Conservation (phyloP, 2,888 invertebrate species). For the Drosophila stalkeri region DNA sequence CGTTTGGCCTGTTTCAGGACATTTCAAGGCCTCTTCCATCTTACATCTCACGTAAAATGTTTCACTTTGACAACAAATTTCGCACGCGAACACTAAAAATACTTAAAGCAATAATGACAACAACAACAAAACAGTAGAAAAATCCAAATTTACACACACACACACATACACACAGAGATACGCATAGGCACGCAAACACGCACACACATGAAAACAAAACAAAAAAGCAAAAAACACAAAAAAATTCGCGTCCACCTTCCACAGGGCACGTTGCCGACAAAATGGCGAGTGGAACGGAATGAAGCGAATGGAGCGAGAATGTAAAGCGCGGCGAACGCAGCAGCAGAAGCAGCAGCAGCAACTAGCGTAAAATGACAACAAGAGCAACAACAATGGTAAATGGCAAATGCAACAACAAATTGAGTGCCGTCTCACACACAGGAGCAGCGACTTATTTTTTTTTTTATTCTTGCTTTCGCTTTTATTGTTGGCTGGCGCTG, state of each 20-base stretch:
- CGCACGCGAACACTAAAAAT: conserved; percentile 72
- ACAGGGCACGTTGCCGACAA: conserved; percentile 61
- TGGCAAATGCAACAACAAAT: conserved; percentile 15
- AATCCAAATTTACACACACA: conserved; percentile 8
- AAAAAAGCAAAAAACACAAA: conserved; percentile 29
- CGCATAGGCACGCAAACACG: not conserved
- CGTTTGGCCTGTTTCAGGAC: conserved; percentile 50
- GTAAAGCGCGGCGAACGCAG: conserved; percentile 31
- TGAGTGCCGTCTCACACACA: conserved; percentile 7
- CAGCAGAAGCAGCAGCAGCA: conserved; percentile 20
- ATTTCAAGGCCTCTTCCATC: conserved; percentile 67
- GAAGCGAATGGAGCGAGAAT: conserved; percentile 36
- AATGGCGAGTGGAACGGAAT: conserved; percentile 40
- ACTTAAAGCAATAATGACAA: conserved; percentile 42
- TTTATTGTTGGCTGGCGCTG: conserved; percentile 18
- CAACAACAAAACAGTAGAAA: conserved; percentile 16
- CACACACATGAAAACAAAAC: conserved; percentile 35
- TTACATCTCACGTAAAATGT: conserved; percentile 60
- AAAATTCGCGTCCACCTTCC: conserved; percentile 38
- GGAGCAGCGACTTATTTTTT: conserved; percentile 37
- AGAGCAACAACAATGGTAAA: conserved; percentile 13
- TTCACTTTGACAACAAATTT: conserved; percentile 61
- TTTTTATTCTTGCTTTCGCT: conserved; percentile 24
- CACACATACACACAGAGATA: not conserved
- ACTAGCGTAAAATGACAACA: conserved; percentile 7